Evolutionary conservation across 2,797 vertebrate genomes (phyloP).

Genomic region (Acanthopagrus latus): DNA sequence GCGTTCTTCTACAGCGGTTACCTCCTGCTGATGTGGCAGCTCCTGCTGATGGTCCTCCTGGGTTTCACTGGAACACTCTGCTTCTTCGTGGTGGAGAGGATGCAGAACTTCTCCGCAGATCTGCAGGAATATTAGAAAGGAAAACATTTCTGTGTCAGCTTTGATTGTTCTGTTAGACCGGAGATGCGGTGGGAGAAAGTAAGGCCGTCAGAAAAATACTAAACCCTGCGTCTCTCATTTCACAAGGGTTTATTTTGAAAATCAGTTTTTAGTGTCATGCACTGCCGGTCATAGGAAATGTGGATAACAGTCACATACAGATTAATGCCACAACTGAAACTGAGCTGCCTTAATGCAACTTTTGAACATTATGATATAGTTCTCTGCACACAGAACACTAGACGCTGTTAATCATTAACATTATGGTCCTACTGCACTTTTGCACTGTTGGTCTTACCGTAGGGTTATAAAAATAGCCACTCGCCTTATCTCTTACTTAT

Average conservation of each 20-base stretch:
- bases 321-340: background rate
- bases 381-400: conserved; percentile 9
- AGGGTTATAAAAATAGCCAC: conserved; percentile 34
- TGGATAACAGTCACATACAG: background rate
- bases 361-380: background rate
- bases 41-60: conserved; percentile 84
- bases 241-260: conserved; percentile 7
- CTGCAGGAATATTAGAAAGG: conserved; percentile 71
- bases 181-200: background rate
- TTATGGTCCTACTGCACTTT: conserved; percentile 20
- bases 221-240: conserved; percentile 16
- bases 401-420: conserved; percentile 35
- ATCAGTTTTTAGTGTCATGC: background rate
- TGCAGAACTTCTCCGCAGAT: conserved; percentile 72
- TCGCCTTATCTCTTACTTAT: conserved; percentile 15
- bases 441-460: conserved; percentile 8
- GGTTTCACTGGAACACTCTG: conserved; percentile 86
- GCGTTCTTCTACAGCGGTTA: conserved; percentile 89
- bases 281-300: conserved; percentile 1
- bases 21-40: conserved; percentile 85
- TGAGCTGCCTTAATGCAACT: conserved; percentile 1
- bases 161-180: conserved; percentile 3
- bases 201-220: background rate
- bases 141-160: background rate
- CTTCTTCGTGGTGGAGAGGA: conserved; percentile 87